These are phyloP conservation scores for Mobula birostris DNA, from an alignment of 2,113 vertebrate genomes.

Conservation along the genomic window DNA sequence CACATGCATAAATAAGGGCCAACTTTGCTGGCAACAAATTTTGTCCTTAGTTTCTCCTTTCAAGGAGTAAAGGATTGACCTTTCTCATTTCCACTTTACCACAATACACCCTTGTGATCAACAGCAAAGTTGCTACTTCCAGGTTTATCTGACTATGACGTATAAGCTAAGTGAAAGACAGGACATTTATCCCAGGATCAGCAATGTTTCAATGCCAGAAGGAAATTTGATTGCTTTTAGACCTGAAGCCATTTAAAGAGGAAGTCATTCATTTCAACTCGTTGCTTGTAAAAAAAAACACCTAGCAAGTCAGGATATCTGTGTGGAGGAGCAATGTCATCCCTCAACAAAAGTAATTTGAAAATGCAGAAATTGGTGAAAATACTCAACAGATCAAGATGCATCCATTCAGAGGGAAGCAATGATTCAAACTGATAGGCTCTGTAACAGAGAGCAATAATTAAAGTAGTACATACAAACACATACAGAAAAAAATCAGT, in stretches of 20 bases:
- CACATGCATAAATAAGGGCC: not conserved
- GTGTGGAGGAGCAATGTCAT: not conserved
- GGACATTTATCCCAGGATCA: not conserved
- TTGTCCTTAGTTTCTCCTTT: not conserved
- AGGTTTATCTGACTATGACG: not conserved
- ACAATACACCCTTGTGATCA: not conserved
- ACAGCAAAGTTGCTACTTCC: not conserved
- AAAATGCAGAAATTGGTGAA: not conserved
- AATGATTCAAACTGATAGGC: too few relatives aligned
- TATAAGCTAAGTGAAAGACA: not conserved
- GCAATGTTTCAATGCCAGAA: not conserved
- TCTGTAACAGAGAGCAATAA: too few relatives aligned
- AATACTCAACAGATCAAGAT: too few relatives aligned
- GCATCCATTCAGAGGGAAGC: too few relatives aligned
- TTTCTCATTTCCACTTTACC: not conserved
- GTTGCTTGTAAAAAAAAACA: not conserved
- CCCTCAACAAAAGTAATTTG: not conserved
- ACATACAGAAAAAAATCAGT: too few relatives aligned
- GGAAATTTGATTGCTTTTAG: not conserved
- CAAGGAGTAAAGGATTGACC: not conserved
- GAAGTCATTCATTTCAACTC: not conserved
- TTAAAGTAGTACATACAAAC: too few relatives aligned
- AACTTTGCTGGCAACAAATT: not conserved
- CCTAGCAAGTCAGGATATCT: not conserved
- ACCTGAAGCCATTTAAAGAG: not conserved